These are phyloP conservation scores for Enhydra lutris DNA, from an alignment of 2,113 vertebrate genomes.

Conservation along the genomic window DNA sequence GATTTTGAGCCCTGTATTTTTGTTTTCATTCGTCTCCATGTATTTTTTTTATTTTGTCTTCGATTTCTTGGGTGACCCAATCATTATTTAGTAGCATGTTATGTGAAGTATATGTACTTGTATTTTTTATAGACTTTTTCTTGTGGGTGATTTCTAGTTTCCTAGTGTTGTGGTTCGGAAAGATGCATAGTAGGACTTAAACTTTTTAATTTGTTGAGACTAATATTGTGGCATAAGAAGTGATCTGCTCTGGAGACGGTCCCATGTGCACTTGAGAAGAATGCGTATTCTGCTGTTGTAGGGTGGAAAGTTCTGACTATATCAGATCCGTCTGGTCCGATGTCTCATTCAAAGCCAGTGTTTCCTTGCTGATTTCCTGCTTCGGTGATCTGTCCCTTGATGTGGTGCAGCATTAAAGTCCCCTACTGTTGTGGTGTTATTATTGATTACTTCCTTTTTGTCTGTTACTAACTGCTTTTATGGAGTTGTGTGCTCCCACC, in stretches of 20 bases:
- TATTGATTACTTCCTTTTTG: neutral
- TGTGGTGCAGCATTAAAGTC: neutral
- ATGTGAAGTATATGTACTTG: neutral
- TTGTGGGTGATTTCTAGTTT: neutral
- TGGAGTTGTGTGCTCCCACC: neutral
- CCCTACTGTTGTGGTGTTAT: neutral
- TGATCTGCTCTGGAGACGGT: neutral
- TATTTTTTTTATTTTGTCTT: neutral
- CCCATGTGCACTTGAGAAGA: neutral
- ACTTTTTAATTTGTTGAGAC: neutral
- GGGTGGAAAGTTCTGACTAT: neutral
- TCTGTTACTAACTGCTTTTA: neutral
- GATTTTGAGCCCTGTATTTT: neutral
- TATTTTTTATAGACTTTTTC: neutral
- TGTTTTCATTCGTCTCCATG: neutral
- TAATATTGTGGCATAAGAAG: neutral
- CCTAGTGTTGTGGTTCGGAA: neutral
- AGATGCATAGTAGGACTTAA: neutral
- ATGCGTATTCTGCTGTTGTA: neutral
- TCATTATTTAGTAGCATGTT: neutral
- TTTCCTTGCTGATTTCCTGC: neutral
- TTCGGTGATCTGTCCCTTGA: neutral
- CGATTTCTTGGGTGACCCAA: neutral
- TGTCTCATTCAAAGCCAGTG: neutral
- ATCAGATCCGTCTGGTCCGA: neutral